Base-by-base conservation (phyloP, 2,113 vertebrate genomes). In the Hystrix brachyura region DNA sequence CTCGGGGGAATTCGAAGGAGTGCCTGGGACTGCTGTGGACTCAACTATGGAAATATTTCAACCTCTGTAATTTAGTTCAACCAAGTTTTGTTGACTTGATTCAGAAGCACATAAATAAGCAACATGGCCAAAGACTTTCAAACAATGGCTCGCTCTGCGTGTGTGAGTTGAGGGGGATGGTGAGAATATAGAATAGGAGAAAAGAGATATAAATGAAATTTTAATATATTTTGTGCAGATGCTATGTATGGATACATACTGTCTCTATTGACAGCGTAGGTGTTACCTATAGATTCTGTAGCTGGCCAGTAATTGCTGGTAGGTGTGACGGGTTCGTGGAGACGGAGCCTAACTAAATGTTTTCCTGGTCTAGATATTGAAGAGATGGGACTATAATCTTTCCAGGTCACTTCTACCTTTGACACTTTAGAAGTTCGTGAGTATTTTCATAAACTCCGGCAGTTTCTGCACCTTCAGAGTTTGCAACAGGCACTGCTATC, bases 381-480 rank as follows among this genome's bases (percentile, higher is more conserved):
- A 92, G 38, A 53, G 13, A 64, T 6, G 51, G 67, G 13, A 60
- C 14, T 64, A 18, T 18, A 72, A 43, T 84, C 69, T 88, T 82
- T 23, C 29, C 94, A 95, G 46, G 78, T 86, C 15, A 80, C 67
- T 69, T 51, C 38, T 32, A 32, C 19, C 38, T 90, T 65, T 92
- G 72, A 85, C 21, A 72, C n/a, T 80, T 55, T 48, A 60, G 51
- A 95, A 80, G 53, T 81, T 7, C 93, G 83, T 67, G 79, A 72
- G 8, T 76, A 80, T 90, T 96, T 90, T 87, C 80, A 12, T 82
- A 71, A 11, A 32, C n/a, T 11, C 38, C 34, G 46, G 34, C 9
- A 46, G 14, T 78, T 87, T 78, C 34, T 43, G 17, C 0, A 38
- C 14, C 27, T 79, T 91, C 14, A 57, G 48, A 59, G 9, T 88